These are phyloP conservation scores for Helicoverpa assulta DNA, from an alignment of 2,888 invertebrate genomes.

Conservation along the genomic window DNA sequence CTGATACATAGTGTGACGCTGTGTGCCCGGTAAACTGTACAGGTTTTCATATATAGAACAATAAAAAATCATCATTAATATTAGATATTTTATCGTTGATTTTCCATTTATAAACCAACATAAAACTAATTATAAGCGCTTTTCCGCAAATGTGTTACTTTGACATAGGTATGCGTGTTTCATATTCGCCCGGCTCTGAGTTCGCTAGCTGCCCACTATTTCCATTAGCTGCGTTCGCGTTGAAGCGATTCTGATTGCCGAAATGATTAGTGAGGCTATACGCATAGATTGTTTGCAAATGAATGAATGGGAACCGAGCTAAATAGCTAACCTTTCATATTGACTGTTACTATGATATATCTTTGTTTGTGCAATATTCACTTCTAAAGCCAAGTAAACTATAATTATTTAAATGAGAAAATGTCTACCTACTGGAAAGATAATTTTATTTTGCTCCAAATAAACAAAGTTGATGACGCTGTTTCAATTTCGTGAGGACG, in stretches of 20 bases:
- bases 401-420: too few relatives aligned
- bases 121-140: conserved; percentile 1
- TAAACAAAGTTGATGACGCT: conserved; percentile 1
- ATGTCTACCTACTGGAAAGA: not conserved
- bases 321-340: conserved; percentile 15
- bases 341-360: conserved; percentile 3
- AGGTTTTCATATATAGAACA: too few relatives aligned
- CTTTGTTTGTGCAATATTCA: not conserved
- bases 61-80: too few relatives aligned
- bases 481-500: too few relatives aligned
- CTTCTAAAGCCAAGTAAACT: too few relatives aligned
- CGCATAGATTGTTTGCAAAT: conserved; percentile 44
- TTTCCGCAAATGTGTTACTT: conserved; percentile 6
- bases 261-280: conserved; percentile 51
- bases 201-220: conserved; percentile 26
- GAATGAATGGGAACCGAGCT: conserved; percentile 20
- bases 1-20: too few relatives aligned
- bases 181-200: conserved; percentile 1
- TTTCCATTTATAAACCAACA: not conserved
- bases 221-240: conserved; percentile 53
- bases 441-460: not conserved
- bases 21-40: too few relatives aligned
- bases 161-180: conserved; percentile 11
- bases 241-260: conserved; percentile 51
- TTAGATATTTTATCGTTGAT: not conserved